Evolutionary conservation across 2,113 vertebrate species (phyloP), one percentile per base, ranked within the genome.

Genomic region (Labrus mixtus): DNA sequence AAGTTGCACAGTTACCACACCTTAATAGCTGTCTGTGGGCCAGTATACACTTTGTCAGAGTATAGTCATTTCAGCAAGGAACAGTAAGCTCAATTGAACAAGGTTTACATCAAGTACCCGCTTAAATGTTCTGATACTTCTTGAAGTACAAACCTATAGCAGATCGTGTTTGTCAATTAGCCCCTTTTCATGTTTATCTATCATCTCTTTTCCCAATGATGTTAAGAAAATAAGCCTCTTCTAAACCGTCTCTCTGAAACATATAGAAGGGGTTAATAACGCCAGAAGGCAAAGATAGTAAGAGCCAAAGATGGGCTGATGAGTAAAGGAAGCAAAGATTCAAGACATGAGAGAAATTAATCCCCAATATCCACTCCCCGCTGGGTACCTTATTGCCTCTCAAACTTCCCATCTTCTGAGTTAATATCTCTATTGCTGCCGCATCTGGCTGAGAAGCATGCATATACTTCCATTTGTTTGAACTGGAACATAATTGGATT

Each of bases 311-410:
- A 85, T 70, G 76, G 82, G 81, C 55, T 80, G 83, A 89, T 79
- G 78, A 69, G 76, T n/a, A 20, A n/a, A 51, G 78, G 73, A 84
- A 76, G 56, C 73, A 77, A 84, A 87, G 78, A 90, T 84, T 88
- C 76, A 90, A 48, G 81, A 88, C 90, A 89, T 86, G 87, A 89
- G 84, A 90, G 87, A 92, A 93, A 93, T 93, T 91, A 92, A 94
- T 95, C 90, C 90, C 90, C 90, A 87, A 90, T 93, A 91, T 93
- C 82, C 87, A 87, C 87, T 93, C 90, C 86, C 93, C 90, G 86
- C 90, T 93, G 93, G 87, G 87, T 70, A 92, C 93, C 90, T 93
- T 92, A 92, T 92, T 93, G 88, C 89, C 82, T 89, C 91, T 90
- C 87, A 88, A 92, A 93, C 90, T 90, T 93, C 88, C 83, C 89